phyloP scores from a whole-genome alignment of 2,113 vertebrate genomes.

The Cromileptes altivelis region DNA sequence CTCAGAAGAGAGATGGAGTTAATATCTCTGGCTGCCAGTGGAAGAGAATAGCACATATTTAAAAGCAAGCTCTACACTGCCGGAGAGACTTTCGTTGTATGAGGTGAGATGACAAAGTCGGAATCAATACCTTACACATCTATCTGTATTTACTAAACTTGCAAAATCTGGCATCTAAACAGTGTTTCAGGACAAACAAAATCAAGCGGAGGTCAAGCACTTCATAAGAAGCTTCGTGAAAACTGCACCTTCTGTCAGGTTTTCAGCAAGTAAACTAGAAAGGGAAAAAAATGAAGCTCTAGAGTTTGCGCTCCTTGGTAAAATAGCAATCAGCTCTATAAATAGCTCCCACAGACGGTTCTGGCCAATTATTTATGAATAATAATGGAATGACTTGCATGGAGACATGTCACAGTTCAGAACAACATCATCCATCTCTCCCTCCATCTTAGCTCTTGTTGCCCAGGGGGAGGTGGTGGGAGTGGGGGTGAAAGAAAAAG shows the following conservation, averaged over 20 bases:
- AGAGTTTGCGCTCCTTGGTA: conserved; percentile 52
- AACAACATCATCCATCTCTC: conserved; percentile 78
- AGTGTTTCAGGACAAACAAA: background rate
- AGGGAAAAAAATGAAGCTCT: conserved; percentile 27
- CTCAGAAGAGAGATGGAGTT: conserved; percentile 54
- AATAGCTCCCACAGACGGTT: conserved; percentile 73
- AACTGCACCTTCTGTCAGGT: conserved; percentile 24
- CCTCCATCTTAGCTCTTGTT: conserved; percentile 56
- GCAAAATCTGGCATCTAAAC: conserved; percentile 9
- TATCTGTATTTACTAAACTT: conserved; percentile 26
- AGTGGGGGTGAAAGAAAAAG: conserved; percentile 37
- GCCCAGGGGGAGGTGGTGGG: conserved; percentile 57
- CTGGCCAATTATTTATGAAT: conserved; percentile 81
- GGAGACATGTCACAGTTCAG: conserved; percentile 79
- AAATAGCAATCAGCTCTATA: conserved; percentile 74
- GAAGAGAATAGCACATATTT: conserved; percentile 51
- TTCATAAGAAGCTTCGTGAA: conserved; percentile 10
- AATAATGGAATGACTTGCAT: conserved; percentile 77
- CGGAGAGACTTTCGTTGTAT: conserved; percentile 23
- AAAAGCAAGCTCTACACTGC: conserved; percentile 4
- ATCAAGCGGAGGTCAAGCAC: conserved; percentile 33
- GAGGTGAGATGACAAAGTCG: conserved; percentile 17
- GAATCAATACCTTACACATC: conserved; percentile 42
- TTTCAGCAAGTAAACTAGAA: conserved; percentile 34
- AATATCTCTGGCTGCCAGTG: conserved; percentile 55